These are phyloP conservation scores for Neomorphus geoffroyi DNA, from an alignment of 2,797 vertebrate species.

Conservation along the genomic window DNA sequence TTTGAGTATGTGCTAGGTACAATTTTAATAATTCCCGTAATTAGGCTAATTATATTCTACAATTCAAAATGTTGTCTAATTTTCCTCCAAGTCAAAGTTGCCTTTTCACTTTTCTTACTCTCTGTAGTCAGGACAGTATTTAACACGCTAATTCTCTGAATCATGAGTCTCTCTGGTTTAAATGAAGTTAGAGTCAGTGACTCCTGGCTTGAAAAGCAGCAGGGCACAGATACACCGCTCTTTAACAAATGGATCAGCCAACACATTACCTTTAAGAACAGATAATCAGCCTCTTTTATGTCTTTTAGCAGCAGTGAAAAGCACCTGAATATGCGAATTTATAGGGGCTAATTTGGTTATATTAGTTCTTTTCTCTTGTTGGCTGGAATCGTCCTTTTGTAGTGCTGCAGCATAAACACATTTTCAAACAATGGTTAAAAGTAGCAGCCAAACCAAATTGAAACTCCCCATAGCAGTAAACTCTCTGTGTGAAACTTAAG, in stretches of 20 bases:
- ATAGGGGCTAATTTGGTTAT: background rate
- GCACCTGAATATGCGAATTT: background rate
- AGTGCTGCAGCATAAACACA: background rate
- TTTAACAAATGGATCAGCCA: background rate
- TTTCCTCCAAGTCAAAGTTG: background rate
- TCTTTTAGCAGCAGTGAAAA: background rate
- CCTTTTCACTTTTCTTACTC: background rate
- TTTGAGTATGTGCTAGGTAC: background rate
- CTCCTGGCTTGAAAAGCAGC: background rate
- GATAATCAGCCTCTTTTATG: background rate
- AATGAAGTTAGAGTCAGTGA: background rate
- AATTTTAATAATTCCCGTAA: conserved; percentile 34
- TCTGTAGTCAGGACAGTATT: background rate
- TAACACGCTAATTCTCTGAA: background rate
- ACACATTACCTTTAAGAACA: background rate
- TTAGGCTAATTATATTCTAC: background rate
- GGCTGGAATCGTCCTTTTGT: background rate
- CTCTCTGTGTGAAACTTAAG: background rate
- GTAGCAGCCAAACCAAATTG: background rate
- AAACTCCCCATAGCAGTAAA: background rate
- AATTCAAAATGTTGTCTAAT: conserved; percentile 16
- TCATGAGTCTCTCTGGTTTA: background rate
- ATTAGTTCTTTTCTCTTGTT: background rate
- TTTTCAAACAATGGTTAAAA: background rate
- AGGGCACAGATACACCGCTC: background rate